These are phyloP conservation scores for Ageneiosus marmoratus DNA, from an alignment of 2,113 vertebrate species.

Conservation along the genomic window DNA sequence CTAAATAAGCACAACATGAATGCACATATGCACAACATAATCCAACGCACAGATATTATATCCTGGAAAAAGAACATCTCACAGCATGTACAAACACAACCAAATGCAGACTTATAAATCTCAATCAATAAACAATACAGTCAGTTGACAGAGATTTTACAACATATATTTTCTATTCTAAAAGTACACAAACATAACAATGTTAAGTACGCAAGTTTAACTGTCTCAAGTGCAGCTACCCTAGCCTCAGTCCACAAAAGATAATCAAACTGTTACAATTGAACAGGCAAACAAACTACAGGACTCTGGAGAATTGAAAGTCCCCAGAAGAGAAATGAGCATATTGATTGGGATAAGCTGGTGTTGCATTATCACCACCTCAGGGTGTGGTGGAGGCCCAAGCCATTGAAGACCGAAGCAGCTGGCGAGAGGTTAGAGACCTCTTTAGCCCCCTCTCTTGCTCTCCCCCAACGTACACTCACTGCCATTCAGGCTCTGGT, in stretches of 20 bases:
- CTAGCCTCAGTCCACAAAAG: neutral
- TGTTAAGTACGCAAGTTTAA: too few species aligned
- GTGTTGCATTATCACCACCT: slow-evolving; percentile 58
- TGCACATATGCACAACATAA: neutral
- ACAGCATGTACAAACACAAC: neutral
- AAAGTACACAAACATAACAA: neutral
- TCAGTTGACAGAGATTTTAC: neutral
- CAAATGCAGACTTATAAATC: neutral
- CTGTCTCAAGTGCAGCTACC: neutral
- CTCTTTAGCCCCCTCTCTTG: slow-evolving; percentile 30
- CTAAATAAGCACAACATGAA: slow-evolving; percentile 12
- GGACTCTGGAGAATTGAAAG: slow-evolving; percentile 51
- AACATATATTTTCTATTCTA: neutral
- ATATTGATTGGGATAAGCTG: slow-evolving; percentile 62
- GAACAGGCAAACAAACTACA: slow-evolving; percentile 51
- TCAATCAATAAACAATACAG: slow-evolving; percentile 13
- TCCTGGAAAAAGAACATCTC: neutral
- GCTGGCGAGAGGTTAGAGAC: slow-evolving; percentile 61
- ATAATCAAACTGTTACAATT: neutral
- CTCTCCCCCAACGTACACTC: slow-evolving; percentile 23
- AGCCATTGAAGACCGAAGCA: slow-evolving; percentile 48
- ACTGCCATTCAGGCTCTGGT: slow-evolving; percentile 42
- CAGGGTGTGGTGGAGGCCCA: slow-evolving; percentile 42
- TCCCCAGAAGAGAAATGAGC: slow-evolving; percentile 51
- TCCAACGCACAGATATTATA: neutral